Evolutionary conservation across 2,797 vertebrate species (phyloP), one percentile per base, ranked within the genome.

Genomic region (Gouania willdenowi): DNA sequence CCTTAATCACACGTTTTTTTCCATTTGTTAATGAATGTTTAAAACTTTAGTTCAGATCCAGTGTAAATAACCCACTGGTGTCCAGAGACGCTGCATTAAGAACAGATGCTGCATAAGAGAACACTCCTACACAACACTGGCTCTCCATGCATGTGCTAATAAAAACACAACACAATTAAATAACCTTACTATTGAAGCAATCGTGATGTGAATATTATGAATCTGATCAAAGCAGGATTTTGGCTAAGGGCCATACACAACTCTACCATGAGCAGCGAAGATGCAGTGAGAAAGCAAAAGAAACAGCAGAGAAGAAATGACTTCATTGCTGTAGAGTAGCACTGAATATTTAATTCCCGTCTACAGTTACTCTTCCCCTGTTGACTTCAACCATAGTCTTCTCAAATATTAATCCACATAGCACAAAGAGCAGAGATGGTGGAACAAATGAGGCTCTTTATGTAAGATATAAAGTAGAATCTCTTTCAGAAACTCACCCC

Each of bases 331-430:
- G 35, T 56, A 30, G 37, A 15, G 10, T 60, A 46, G n/a, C 7
- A 18, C 22, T 77, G 6, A 80, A 85, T 85, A 72, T 76, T 82
- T 75, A 16, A 86, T 79, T 58, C 51, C 37, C 32, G 32, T 63
- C 41, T 29, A 34, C 23, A 32, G 14, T 16, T 45, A 66, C 61
- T 41, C 29, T 32, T 23, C 38, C 50, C 23, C 26, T 19, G 30
- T 56, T 66, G 38, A 29, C 52, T 45, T 15, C 10, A 56, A 58
- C 62, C 13, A 14, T 41, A 35, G 18, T 23, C 33, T 49, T n/a
- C 49, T 88, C 28, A 86, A 89, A 84, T 77, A 86, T 85, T 79
- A 0, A 88, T 86, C 56, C 12, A 28, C 43, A 59, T 41, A 48
- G 61, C 67, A 30, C 67, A 27, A 57, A 65, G 48, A 68, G 56